phyloP scores from a whole-genome alignment of 2,888 invertebrate genomes.

The Lymantria monacha region DNA sequence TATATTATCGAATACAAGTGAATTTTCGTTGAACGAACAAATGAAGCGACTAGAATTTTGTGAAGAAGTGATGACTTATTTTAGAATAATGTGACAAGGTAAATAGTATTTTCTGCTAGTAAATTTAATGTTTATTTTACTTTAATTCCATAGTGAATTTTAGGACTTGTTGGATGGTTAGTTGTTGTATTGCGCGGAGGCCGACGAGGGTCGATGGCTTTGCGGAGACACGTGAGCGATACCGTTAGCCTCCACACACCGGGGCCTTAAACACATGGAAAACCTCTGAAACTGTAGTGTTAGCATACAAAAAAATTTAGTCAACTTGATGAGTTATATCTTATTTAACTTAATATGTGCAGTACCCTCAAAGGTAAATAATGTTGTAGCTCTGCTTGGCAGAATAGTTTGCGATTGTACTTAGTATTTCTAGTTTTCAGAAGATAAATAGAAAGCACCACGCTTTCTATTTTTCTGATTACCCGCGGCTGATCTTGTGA shows the following conservation, averaged over 20 bases:
- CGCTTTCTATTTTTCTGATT: too few relatives aligned
- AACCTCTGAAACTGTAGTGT: conserved; percentile 62
- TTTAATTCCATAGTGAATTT: neutral
- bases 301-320: conserved; percentile 31
- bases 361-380: too few relatives aligned
- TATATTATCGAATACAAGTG: conserved; percentile 37
- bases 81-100: neutral
- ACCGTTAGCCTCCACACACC: conserved; percentile 74
- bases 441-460: too few relatives aligned
- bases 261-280: conserved; percentile 66
- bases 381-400: too few relatives aligned
- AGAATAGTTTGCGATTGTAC: too few relatives aligned
- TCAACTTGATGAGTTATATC: neutral
- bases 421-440: too few relatives aligned
- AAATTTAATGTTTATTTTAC: conserved; percentile 9
- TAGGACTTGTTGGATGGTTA: conserved; percentile 13
- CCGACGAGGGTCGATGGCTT: conserved; percentile 79
- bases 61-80: conserved; percentile 18
- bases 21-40: conserved; percentile 50
- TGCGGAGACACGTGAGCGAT: conserved; percentile 74
- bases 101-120: conserved; percentile 2
- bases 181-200: conserved; percentile 68
- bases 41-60: conserved; percentile 41
- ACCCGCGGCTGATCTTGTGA: too few relatives aligned
- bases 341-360: neutral